A percentile compares a stretch with the other conserved stretches of the same genome.
Conservation (phyloP, 2,888 invertebrate genomes). For the Apamea anceps region DNA sequence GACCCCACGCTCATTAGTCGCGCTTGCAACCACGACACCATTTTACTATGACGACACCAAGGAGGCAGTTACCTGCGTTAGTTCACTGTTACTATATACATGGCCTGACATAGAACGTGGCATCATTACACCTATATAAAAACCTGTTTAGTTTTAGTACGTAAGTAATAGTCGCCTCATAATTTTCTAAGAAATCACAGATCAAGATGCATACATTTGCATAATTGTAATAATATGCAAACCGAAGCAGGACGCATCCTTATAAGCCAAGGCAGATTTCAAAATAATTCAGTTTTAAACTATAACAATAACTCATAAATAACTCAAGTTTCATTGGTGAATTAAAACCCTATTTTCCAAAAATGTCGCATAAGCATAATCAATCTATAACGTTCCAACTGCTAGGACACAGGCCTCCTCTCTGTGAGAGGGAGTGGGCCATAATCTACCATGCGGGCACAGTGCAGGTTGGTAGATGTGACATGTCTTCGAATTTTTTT, state of each 20-base stretch:
- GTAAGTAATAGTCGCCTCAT: background rate
- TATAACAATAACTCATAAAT: no score
- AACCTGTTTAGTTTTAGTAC: background rate
- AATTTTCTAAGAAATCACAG: background rate
- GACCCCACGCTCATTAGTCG: no score
- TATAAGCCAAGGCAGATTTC: background rate
- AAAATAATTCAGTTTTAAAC: background rate
- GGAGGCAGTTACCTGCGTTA: no score
- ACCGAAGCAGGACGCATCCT: background rate
- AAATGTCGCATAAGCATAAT: background rate
- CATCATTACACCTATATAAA: background rate
- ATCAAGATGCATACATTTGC: background rate
- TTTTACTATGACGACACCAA: no score
- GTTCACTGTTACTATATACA: background rate
- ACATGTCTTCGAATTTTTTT: no score
- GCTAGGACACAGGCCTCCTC: no score
- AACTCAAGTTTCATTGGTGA: background rate
- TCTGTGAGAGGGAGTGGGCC: no score
- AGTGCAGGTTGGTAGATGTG: no score
- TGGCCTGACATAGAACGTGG: background rate
- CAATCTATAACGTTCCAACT: no score
- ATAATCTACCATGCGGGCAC: no score
- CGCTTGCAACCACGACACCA: no score
- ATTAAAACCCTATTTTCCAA: background rate
- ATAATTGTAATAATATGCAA: slow-evolving; percentile 5